Evolutionary conservation across 1,140 invertebrate genomes (phyloP).

Genomic region (Ptiloglossa arizonensis): DNA sequence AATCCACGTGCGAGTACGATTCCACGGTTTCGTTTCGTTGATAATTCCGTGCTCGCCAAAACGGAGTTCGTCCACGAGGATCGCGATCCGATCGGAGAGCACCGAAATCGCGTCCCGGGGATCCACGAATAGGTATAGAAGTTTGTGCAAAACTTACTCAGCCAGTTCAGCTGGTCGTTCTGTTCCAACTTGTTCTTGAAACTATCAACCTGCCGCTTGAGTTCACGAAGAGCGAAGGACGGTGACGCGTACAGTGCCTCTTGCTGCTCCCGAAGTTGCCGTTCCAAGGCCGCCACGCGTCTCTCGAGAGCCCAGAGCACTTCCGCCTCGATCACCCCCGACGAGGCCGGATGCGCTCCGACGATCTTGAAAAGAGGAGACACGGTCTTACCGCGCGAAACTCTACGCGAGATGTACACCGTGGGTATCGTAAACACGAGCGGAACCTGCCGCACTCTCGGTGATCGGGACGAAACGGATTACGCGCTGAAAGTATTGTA

Average conservation of each 20-base stretch:
- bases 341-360: slow-evolving; percentile 76
- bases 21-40: too few species aligned
- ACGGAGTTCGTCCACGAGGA: too few species aligned
- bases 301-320: slow-evolving; percentile 81
- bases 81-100: too few species aligned
- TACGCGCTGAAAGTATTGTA: too few species aligned
- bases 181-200: slow-evolving; percentile 87
- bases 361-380: slow-evolving; percentile 72
- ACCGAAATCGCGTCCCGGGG: too few species aligned
- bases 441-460: too few species aligned
- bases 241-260: slow-evolving; percentile 77
- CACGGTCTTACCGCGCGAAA: neutral
- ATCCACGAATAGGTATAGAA: neutral
- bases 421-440: neutral
- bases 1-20: too few species aligned
- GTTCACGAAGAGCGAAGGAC: slow-evolving; percentile 82
- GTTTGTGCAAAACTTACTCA: slow-evolving; percentile 81
- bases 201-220: slow-evolving; percentile 85
- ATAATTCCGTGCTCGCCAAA: too few species aligned
- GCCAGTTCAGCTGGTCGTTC: slow-evolving; percentile 87
- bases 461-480: too few species aligned
- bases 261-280: slow-evolving; percentile 81
- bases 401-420: neutral
- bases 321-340: slow-evolving; percentile 82
- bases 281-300: slow-evolving; percentile 85